phyloP scores from a whole-genome alignment of 2,113 vertebrate genomes.

The Cynoglossus semilaevis region DNA sequence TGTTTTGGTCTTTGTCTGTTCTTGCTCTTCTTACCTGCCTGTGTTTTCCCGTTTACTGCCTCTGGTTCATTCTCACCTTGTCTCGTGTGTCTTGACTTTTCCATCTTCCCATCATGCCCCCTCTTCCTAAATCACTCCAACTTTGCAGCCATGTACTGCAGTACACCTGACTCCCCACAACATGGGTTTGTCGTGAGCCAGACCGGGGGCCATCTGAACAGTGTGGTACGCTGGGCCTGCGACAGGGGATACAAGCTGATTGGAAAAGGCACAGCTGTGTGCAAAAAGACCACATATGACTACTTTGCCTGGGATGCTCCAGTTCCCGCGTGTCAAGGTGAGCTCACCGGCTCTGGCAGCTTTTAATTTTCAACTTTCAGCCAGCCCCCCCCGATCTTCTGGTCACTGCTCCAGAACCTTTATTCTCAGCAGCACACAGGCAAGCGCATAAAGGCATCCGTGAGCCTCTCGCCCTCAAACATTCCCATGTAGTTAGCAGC shows the following conservation, averaged over 20 bases:
- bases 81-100: constrained; percentile 1
- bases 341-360: constrained; percentile 31
- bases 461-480: constrained; percentile 23
- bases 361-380: constrained; percentile 41
- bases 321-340: constrained; percentile 96
- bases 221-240: constrained; percentile 94
- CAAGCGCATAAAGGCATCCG: constrained; percentile 21
- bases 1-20: constrained; percentile 4
- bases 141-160: constrained; percentile 89
- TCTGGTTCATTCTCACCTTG: constrained; percentile 13
- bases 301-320: constrained; percentile 88
- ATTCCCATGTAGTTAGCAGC: constrained; percentile 40
- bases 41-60: not conserved
- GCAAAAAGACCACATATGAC: constrained; percentile 84
- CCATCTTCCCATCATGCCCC: not conserved
- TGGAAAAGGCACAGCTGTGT: constrained; percentile 87
- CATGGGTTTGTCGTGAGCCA: constrained; percentile 95
- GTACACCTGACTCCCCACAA: constrained; percentile 93
- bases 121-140: constrained; percentile 18
- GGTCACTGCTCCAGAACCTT: constrained; percentile 42
- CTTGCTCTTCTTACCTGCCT: constrained; percentile 11
- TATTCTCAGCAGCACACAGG: constrained; percentile 27
- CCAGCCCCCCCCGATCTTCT: constrained; percentile 36
- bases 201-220: constrained; percentile 93
- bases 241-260: constrained; percentile 92